Base-by-base conservation (phyloP, 2,797 vertebrate genomes). In the Babyrousa celebensis region DNA sequence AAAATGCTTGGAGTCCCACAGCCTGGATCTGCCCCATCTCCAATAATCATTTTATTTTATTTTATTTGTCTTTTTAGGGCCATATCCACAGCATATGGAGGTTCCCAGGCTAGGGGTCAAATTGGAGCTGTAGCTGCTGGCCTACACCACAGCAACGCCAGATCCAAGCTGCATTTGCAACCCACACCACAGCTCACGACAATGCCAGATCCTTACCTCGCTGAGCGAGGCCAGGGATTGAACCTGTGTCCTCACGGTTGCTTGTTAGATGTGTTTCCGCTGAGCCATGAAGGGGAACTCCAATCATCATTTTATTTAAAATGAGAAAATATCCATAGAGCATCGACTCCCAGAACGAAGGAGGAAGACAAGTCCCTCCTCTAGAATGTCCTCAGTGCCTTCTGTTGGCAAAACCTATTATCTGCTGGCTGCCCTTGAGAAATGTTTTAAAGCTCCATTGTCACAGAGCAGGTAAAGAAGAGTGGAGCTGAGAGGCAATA, bases 401-500 rank as follows among this genome's bases (percentile, higher is more conserved):
- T 52, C 74, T 68, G 6, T 80, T 54, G 20, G 74, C 86, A 80
- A 85, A 79, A n/a, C 58, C 40, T 74, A 79, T 27, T 15, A 36
- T 36, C 56, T 14, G 10, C 74, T 25, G 68, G 52, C 52, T 40
- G 29, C 6, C 60, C 75, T 54, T 40, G 27, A 93, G 56, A 43
- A 82, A 70, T 62, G n/a, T 67, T 67, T 86, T 62, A 23, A 90
- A 86, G 52, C 23, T 65, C 36, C 67, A 27, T 89, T 85, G 56
- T 78, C 67, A 85, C 56, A 80, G 62, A 77, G 36, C 25, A 84
- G 36, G 62, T 52, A 80, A 72, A 88, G 56, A 85, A 82, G 65
- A 67, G 36, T 27, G 23, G 14, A 56, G 48, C 43, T 63, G n/a
- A 80, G n/a, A 70, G 67, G 21, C 68, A n/a, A 25, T 79, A 52